Conservation (phyloP, 2,888 invertebrate genomes). For the Dichetophora obliterata region DNA sequence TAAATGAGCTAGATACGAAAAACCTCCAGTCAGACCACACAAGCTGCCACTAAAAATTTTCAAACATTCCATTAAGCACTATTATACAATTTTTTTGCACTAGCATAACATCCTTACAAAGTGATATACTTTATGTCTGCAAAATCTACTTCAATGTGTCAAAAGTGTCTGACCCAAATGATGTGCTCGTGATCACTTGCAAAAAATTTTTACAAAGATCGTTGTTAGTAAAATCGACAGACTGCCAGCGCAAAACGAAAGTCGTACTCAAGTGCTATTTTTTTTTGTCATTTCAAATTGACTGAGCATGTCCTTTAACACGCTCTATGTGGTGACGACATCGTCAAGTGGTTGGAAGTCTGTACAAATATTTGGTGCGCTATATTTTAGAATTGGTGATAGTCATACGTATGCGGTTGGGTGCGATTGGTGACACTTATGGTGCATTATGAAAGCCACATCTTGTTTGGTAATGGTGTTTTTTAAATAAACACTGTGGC, state of each 20-base stretch:
- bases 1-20: not conserved
- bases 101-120: not conserved
- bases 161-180: conserved; percentile 45
- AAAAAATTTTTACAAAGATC: not conserved
- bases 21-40: not conserved
- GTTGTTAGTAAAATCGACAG: not conserved
- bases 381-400: not conserved
- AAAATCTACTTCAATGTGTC: conserved; percentile 45
- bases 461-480: conserved; percentile 5
- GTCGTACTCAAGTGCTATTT: not conserved
- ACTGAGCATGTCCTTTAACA: conserved; percentile 32
- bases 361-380: not conserved
- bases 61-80: no score
- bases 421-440: conserved; percentile 21
- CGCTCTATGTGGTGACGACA: conserved; percentile 48
- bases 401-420: not conserved
- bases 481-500: conserved; percentile 39
- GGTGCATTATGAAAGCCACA: not conserved
- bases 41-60: not conserved
- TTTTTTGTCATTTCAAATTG: not conserved
- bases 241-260: not conserved
- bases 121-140: conserved; percentile 47
- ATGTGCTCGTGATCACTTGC: not conserved
- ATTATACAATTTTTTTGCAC: not conserved
- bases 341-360: conserved; percentile 43